Evolutionary conservation across 2,888 invertebrate genomes (phyloP).

Genomic region (Meta bourneti): DNA sequence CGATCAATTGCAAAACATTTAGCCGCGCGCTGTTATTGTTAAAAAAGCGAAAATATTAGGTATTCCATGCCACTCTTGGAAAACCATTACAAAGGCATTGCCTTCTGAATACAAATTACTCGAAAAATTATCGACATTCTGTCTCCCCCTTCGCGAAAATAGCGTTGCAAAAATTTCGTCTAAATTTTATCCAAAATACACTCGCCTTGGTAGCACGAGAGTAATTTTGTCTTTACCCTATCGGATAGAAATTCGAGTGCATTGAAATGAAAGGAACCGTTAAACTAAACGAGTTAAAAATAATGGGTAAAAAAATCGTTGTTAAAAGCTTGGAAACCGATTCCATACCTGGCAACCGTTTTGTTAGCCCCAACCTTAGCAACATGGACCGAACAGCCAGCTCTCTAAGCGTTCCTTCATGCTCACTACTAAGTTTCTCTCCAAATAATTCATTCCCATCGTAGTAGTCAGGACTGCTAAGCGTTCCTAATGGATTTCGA

Average conservation of each 20-base stretch:
- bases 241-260: not conserved
- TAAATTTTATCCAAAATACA: constrained; percentile 30
- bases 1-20: constrained; percentile 19
- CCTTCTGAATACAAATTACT: constrained; percentile 57
- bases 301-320: constrained; percentile 49
- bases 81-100: constrained; percentile 51
- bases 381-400: constrained; percentile 78
- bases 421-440: constrained; percentile 51
- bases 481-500: constrained; percentile 56
- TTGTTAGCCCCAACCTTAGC: constrained; percentile 80
- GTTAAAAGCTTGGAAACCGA: constrained; percentile 53
- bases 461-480: constrained; percentile 27
- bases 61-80: constrained; percentile 45
- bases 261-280: constrained; percentile 12
- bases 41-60: constrained; percentile 18
- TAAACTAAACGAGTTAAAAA: constrained; percentile 54
- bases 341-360: constrained; percentile 74
- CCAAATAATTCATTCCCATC: constrained; percentile 64
- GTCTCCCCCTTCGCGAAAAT: not conserved
- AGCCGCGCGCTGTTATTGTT: constrained; percentile 6
- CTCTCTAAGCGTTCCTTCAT: constrained; percentile 78
- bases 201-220: not conserved
- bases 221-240: constrained; percentile 25
- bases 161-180: constrained; percentile 22
- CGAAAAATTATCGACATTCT: constrained; percentile 39